phyloP scores from a whole-genome alignment of 2,113 vertebrate genomes.

The Onychorhynchus coronatus region DNA sequence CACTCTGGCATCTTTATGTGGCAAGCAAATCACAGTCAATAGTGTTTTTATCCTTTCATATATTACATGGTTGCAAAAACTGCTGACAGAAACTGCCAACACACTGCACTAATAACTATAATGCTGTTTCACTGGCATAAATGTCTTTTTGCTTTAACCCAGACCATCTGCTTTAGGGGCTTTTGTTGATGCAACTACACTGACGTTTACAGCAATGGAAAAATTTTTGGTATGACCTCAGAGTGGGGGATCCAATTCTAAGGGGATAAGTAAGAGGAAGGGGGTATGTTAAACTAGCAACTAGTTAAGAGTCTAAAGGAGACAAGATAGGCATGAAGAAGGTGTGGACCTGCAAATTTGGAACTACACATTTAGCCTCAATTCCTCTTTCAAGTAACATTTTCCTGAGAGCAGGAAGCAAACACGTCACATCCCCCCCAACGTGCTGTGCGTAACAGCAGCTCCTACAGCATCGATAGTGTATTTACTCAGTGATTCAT shows the following conservation, averaged over 20 bases:
- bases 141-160: not conserved
- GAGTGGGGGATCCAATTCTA: not conserved
- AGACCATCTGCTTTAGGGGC: not conserved
- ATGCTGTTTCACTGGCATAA: not conserved
- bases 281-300: not conserved
- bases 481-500: slow-evolving; percentile 65
- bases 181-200: not conserved
- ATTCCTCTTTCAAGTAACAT: not conserved
- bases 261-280: not conserved
- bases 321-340: not conserved
- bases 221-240: not conserved
- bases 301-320: not conserved
- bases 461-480: slow-evolving; percentile 15
- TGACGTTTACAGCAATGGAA: not conserved
- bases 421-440: not conserved
- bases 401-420: not conserved
- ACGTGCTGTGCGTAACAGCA: not conserved
- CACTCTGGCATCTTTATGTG: not conserved
- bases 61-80: not conserved
- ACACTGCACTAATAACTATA: not conserved
- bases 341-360: not conserved
- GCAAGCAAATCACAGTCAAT: not conserved
- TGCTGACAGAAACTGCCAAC: slow-evolving; percentile 7
- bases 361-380: not conserved
- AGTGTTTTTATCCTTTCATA: slow-evolving; percentile 3